Percentiles rank a stretch among this genome's conserved stretches.
Evolutionary conservation across 2,888 invertebrate species (phyloP).

Genomic region (Acleris literana): DNA sequence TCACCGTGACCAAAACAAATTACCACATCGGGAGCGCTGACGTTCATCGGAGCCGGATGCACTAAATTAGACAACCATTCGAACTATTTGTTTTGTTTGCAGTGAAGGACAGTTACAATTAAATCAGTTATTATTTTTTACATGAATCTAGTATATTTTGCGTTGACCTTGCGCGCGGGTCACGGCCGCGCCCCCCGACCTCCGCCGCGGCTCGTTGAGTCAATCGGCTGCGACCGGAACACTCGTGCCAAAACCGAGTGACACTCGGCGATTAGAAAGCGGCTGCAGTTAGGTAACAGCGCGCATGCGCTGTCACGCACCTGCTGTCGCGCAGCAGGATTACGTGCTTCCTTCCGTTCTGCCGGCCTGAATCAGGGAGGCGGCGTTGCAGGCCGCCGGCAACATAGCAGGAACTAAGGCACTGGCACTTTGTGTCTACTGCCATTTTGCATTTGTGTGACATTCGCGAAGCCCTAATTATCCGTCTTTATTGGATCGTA

Average conservation of each 20-base stretch:
- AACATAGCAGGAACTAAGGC: too few species aligned
- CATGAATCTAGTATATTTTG: neutral
- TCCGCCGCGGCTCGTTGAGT: slow-evolving; percentile 22
- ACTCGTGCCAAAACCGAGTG: slow-evolving; percentile 23
- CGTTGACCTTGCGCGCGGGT: slow-evolving; percentile 18
- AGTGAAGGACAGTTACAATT: neutral
- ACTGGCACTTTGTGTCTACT: too few species aligned
- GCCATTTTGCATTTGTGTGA: too few species aligned
- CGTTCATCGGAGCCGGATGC: neutral
- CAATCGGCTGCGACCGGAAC: slow-evolving; percentile 32
- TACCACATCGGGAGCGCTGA: slow-evolving; percentile 3
- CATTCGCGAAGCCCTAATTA: too few species aligned
- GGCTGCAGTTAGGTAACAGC: slow-evolving; percentile 18
- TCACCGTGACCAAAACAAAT: slow-evolving; percentile 19
- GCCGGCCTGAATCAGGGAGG: too few species aligned
- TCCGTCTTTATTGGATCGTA: neutral
- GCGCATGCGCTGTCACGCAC: neutral
- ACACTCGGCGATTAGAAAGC: slow-evolving; percentile 34
- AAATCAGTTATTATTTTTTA: neutral
- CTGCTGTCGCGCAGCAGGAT: neutral
- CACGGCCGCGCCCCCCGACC: slow-evolving; percentile 24
- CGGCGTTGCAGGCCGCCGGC: too few species aligned
- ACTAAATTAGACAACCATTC: neutral
- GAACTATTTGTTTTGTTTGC: neutral
- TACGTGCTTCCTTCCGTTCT: too few species aligned